Base-by-base conservation (phyloP, 2,797 vertebrate species). In the Hippoglossus hippoglossus region DNA sequence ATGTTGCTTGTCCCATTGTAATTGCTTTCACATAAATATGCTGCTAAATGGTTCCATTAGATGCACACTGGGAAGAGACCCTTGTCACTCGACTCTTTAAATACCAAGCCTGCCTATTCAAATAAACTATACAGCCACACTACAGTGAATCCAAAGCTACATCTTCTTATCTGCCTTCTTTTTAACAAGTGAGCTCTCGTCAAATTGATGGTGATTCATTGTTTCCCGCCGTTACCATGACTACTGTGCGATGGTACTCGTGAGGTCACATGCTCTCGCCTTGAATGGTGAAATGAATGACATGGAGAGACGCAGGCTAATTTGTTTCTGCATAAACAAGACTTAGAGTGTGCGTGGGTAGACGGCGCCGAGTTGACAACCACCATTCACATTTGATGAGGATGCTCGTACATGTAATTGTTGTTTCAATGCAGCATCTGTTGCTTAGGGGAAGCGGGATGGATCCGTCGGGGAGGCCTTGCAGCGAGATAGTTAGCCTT, bases 351-450 rank as follows among this genome's bases (percentile, higher is more conserved):
- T 53, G 71, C 66, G 80, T 71, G 89, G 72, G 86, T 75, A 51
- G 80, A 77, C 51, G 63, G 69, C 75, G 76, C 44, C 1, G 64
- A 31, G 22, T 74, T 78, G 83, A 84, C 89, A 88, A 85, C 73
- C 68, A 55, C 81, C 74, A 71, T 86, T 90, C 86, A 86, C 80
- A 75, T 88, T 85, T 86, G 86, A 92, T 89, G 83, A 87, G 75
- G 75, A 83, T 67, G 76, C 77, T 64, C 78, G 73, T 74, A 47
- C 70, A 51, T 79, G 75, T 91, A 91, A 92, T 92, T 90, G 88
- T 90, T 83, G 81, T 84, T 76, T 86, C 73, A 84, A 72, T 73
- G 80, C 74, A 83, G 85, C 90, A 92, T 94, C 87, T 93, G 92
- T 85, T 89, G 80, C 80, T 67, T 69, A 68, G 73, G 67, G 72